Percentiles rank a stretch among this genome's conserved stretches.
Evolutionary conservation across 2,888 invertebrate genomes (phyloP).

Genomic region (Aquatica leii): DNA sequence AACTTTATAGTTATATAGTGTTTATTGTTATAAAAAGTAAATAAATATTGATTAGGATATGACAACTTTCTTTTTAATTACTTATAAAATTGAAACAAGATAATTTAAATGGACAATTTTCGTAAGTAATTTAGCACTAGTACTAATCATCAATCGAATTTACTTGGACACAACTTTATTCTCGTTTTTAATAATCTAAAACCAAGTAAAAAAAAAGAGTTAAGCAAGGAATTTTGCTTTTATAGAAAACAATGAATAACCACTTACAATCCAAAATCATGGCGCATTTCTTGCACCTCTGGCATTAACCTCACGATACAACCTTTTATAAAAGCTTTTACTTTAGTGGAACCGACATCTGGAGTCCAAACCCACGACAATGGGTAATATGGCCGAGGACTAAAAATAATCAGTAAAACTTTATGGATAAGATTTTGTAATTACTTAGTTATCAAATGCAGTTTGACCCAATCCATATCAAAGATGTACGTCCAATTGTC

Average conservation of each 20-base stretch:
- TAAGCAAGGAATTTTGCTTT: too few species aligned
- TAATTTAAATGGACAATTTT: too few species aligned
- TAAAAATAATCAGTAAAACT: slow-evolving; percentile 48
- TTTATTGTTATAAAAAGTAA: too few species aligned
- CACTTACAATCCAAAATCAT: slow-evolving; percentile 67
- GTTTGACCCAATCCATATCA: slow-evolving; percentile 68
- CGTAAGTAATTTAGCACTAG: background rate
- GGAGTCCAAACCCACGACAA: slow-evolving; percentile 70
- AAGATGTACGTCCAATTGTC: slow-evolving; percentile 62
- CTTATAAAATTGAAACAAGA: too few species aligned
- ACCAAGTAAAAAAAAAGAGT: too few species aligned
- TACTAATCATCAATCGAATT: background rate
- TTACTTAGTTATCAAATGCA: slow-evolving; percentile 61
- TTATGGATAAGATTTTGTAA: too few species aligned
- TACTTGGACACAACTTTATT: background rate
- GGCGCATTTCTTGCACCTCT: slow-evolving; percentile 70
- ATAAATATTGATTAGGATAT: too few species aligned
- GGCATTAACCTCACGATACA: slow-evolving; percentile 66
- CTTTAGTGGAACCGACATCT: slow-evolving; percentile 66
- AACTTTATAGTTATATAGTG: slow-evolving; percentile 60
- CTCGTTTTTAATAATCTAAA: slow-evolving; percentile 6
- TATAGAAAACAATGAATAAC: too few species aligned
- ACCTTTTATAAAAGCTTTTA: slow-evolving; percentile 68
- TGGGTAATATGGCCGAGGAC: slow-evolving; percentile 68
- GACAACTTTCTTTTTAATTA: too few species aligned